Evolutionary conservation across 2,797 vertebrate species (phyloP).

Genomic region (Carapus acus): DNA sequence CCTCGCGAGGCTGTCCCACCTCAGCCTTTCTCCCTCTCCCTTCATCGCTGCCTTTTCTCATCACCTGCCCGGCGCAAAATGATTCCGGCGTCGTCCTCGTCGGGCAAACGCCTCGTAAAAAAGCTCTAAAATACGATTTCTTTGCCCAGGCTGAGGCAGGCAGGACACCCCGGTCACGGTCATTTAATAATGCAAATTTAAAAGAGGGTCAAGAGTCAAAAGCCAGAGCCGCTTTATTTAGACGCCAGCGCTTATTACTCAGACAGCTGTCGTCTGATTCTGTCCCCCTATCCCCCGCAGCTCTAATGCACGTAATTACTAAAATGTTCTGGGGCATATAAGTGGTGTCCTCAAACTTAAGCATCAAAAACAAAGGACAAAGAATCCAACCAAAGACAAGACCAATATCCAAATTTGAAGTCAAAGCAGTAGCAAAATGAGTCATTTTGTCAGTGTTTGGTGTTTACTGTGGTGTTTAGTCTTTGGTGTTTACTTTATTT

Average conservation of each 20-base stretch:
- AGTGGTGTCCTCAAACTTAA: slow-evolving; percentile 10
- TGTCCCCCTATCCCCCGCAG: slow-evolving; percentile 19
- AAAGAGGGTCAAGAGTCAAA: slow-evolving; percentile 30
- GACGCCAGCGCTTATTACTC: slow-evolving; percentile 29
- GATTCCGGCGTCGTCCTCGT: slow-evolving; percentile 27
- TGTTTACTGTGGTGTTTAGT: too few relatives aligned
- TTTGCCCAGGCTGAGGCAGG: slow-evolving; percentile 23
- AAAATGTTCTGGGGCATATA: slow-evolving; percentile 12
- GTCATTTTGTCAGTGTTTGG: too few relatives aligned
- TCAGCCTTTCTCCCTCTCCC: slow-evolving; percentile 12
- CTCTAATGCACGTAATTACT: slow-evolving; percentile 28
- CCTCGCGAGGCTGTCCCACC: slow-evolving; percentile 38
- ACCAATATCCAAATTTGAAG: too few relatives aligned
- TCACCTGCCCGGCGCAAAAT: slow-evolving; percentile 16
- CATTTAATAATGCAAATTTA: slow-evolving; percentile 24
- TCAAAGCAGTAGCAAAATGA: too few relatives aligned
- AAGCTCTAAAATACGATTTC: slow-evolving; percentile 24
- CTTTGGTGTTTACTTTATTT: too few relatives aligned
- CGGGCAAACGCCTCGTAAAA: slow-evolving; percentile 18
- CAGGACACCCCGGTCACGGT: slow-evolving; percentile 20
- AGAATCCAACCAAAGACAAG: too few relatives aligned
- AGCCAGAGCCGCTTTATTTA: slow-evolving; percentile 27
- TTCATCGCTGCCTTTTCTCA: slow-evolving; percentile 5
- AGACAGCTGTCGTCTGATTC: slow-evolving; percentile 35
- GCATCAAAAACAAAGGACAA: too few relatives aligned